Conservation (phyloP, 2,888 invertebrate species). For the Bedellia somnulentella region DNA sequence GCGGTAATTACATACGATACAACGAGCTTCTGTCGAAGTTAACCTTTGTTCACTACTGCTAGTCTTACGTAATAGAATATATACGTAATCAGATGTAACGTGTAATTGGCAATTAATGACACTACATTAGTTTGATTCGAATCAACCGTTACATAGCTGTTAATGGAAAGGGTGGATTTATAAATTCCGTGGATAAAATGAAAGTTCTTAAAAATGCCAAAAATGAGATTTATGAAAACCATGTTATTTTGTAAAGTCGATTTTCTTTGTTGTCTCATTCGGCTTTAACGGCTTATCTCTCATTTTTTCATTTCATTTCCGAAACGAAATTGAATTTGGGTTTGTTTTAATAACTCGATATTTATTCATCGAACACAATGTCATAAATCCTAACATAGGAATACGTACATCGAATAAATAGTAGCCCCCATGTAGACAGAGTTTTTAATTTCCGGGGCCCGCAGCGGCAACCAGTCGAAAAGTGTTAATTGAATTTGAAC, state of each 20-base stretch:
- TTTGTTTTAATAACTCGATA: conserved; percentile 1
- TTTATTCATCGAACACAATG: conserved; percentile 5
- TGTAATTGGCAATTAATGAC: not conserved
- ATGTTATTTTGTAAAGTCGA: not conserved
- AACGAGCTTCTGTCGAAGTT: not conserved
- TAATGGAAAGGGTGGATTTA: not conserved
- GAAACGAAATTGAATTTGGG: not conserved
- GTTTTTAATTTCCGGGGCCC: conserved; percentile 53
- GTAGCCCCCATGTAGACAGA: conserved; percentile 22
- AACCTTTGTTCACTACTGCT: not conserved
- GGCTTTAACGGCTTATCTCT: not conserved
- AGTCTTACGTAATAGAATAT: not conserved
- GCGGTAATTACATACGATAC: not conserved
- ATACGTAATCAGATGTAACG: not conserved
- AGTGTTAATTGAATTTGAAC: conserved; percentile 39
- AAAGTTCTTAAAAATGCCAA: too few species aligned
- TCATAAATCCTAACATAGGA: conserved; percentile 9
- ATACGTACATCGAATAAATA: conserved; percentile 4
- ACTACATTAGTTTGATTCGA: not conserved
- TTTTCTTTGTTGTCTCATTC: not conserved
- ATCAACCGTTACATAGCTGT: not conserved
- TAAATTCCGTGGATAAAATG: too few species aligned
- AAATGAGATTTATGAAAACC: too few species aligned
- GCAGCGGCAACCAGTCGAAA: conserved; percentile 36
- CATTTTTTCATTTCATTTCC: not conserved